Conservation (phyloP, 1,140 invertebrate species). For the Zaprionus camerounensis region DNA sequence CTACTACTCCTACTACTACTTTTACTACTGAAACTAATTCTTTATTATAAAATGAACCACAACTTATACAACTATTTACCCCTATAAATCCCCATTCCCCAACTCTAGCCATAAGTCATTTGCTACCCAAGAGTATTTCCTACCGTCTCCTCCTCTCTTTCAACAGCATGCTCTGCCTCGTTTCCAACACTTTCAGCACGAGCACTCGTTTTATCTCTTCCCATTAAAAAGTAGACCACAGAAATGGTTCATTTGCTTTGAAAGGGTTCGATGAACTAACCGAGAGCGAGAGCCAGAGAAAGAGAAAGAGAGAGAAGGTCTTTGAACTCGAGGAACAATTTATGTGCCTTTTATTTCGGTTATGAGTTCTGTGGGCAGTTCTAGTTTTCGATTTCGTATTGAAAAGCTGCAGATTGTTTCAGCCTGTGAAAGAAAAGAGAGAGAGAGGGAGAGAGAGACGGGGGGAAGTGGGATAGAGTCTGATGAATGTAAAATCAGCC, state of each 20-base stretch:
- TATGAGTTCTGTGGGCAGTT: conserved; percentile 1
- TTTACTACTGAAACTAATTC: no score
- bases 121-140: no score
- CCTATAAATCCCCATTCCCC: background rate
- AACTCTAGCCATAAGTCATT: background rate
- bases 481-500: background rate
- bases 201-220: background rate
- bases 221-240: conserved; percentile 5
- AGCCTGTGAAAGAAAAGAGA: background rate
- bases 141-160: background rate
- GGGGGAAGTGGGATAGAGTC: background rate
- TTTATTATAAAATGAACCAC: no score
- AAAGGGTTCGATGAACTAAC: conserved; percentile 2
- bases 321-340: conserved; percentile 6
- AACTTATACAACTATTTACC: background rate
- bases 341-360: conserved; percentile 3
- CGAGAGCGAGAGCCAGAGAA: background rate
- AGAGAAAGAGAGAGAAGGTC: background rate
- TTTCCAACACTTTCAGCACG: background rate
- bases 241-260: conserved; percentile 8
- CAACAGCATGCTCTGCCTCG: background rate
- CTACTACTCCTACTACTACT: no score
- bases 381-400: conserved; percentile 1
- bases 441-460: background rate
- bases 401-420: background rate